Conservation (phyloP, 2,888 invertebrate species). For the Apodemia mormo region DNA sequence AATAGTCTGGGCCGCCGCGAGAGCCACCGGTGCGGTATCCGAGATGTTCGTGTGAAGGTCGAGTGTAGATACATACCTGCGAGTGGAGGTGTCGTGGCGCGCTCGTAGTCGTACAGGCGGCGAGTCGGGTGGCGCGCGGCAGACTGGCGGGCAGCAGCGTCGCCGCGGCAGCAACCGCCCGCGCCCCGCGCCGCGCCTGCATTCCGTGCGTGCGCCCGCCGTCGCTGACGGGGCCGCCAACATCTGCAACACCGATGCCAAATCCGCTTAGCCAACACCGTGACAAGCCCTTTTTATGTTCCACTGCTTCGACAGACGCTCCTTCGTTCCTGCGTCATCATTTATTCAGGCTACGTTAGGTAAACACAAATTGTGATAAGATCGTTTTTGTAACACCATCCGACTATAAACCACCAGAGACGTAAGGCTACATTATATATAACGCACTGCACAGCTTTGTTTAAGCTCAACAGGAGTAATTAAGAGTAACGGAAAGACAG, state of each 20-base stretch:
- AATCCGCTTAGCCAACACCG: constrained; percentile 27
- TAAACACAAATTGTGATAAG: neutral
- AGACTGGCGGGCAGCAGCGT: constrained; percentile 68
- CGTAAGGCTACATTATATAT: neutral
- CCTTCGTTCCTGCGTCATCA: neutral
- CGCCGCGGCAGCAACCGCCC: constrained; percentile 68
- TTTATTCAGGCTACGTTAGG: neutral
- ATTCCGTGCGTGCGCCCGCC: constrained; percentile 66
- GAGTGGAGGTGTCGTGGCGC: constrained; percentile 51
- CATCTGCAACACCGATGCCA: constrained; percentile 60
- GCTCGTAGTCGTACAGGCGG: constrained; percentile 59
- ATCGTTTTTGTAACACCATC: neutral
- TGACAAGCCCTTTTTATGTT: constrained; percentile 1
- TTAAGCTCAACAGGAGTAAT: neutral
- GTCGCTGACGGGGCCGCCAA: constrained; percentile 61
- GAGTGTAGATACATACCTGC: constrained; percentile 65
- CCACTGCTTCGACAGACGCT: neutral
- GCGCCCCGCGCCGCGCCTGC: constrained; percentile 62
- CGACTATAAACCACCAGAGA: neutral
- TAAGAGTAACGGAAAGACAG: neutral
- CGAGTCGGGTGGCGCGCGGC: constrained; percentile 78
- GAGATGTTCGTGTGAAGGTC: constrained; percentile 44
- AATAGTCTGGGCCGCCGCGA: constrained; percentile 27
- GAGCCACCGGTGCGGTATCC: constrained; percentile 24
- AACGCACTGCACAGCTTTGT: neutral